These are phyloP conservation scores for Eristalis arbustorum DNA, from an alignment of 2,888 invertebrate species.

Conservation along the genomic window DNA sequence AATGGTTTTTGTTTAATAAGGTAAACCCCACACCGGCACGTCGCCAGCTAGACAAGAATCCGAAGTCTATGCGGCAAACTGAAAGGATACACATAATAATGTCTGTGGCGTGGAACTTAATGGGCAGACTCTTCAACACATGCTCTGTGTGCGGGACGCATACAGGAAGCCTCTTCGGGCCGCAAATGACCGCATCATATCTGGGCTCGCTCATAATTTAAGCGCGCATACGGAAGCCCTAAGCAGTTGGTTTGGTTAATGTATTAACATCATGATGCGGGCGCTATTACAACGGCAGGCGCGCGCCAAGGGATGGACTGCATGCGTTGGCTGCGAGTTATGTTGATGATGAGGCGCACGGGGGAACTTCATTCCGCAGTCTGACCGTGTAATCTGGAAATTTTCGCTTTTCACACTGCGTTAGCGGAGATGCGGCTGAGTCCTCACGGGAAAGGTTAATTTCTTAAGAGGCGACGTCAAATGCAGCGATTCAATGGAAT, in stretches of 20 bases:
- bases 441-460: too few relatives aligned
- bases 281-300: background rate
- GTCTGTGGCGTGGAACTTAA: background rate
- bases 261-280: conserved; percentile 28
- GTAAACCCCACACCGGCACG: conserved; percentile 30
- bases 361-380: background rate
- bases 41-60: conserved; percentile 30
- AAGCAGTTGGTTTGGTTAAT: conserved; percentile 16
- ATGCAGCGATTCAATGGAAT: too few relatives aligned
- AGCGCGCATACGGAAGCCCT: conserved; percentile 40
- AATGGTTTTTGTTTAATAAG: conserved; percentile 69
- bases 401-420: background rate
- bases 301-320: background rate
- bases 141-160: conserved; percentile 30
- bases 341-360: background rate
- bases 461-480: too few relatives aligned
- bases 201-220: conserved; percentile 49
- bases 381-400: background rate
- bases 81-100: conserved; percentile 40
- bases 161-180: conserved; percentile 30
- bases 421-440: background rate
- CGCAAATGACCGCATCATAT: conserved; percentile 39
- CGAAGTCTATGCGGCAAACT: conserved; percentile 28
- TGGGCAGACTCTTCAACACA: conserved; percentile 39
- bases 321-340: background rate